Percentiles rank a stretch among this genome's conserved stretches.
Evolutionary conservation across 2,797 vertebrate species (phyloP).

Genomic region (Hephaestus fuliginosus): DNA sequence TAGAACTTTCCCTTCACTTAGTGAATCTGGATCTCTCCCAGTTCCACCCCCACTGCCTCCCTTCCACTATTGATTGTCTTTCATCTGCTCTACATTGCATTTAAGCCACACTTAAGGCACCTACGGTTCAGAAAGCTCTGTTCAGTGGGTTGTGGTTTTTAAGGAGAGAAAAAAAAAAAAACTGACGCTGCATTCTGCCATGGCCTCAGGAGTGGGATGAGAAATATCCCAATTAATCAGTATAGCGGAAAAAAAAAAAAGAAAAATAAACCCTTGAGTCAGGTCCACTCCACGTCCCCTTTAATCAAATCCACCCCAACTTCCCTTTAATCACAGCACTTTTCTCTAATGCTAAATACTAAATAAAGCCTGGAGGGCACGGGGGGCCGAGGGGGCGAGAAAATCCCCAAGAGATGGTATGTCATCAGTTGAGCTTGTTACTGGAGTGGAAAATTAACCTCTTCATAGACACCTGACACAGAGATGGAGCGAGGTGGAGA

Average conservation of each 20-base stretch:
- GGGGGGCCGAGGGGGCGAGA: constrained; percentile 38
- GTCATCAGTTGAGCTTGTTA: constrained; percentile 64
- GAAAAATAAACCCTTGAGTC: constrained; percentile 67
- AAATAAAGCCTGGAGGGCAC: constrained; percentile 65
- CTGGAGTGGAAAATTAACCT: constrained; percentile 70
- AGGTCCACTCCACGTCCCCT: constrained; percentile 61
- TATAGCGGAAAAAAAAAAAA: not conserved
- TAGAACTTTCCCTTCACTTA: constrained; percentile 42
- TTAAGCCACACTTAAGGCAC: constrained; percentile 57
- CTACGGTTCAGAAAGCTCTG: constrained; percentile 60
- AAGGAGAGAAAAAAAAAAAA: constrained; percentile 4
- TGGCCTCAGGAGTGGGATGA: constrained; percentile 59
- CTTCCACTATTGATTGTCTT: constrained; percentile 58
- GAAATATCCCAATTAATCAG: constrained; percentile 76
- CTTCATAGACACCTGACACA: constrained; percentile 61
- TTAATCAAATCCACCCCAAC: constrained; percentile 76
- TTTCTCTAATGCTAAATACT: constrained; percentile 69
- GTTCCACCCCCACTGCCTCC: constrained; percentile 15
- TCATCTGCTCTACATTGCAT: constrained; percentile 59
- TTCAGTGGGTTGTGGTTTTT: constrained; percentile 58
- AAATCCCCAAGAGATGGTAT: constrained; percentile 59
- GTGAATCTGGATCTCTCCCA: constrained; percentile 28
- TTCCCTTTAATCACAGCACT: constrained; percentile 71
- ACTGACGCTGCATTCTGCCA: constrained; percentile 70
- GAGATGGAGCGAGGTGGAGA: constrained; percentile 19